Evolutionary conservation across 2,888 invertebrate species (phyloP), one percentile per base, ranked within the genome.

Genomic region (Nowickia ferox): DNA sequence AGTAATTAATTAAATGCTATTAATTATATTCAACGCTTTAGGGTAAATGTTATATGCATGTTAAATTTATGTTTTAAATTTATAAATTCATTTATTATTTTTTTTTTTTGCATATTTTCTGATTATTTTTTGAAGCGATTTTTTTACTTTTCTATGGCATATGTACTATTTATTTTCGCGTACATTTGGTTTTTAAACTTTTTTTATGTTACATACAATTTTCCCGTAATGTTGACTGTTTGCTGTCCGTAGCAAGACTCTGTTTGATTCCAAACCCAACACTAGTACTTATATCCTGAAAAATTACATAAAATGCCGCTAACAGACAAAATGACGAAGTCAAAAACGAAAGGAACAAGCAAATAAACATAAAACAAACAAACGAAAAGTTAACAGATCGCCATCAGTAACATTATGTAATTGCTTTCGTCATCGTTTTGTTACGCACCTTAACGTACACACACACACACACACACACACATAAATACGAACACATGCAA

Each of bases 211-310:
- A 44, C 53, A 9, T 17, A 15, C 11, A 44, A 38, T 30, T 61
- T 59, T 19, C 40, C 17, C 30, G 15, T 44, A 48, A 66, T 83
- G 76, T 86, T 76, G 53, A 61, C 76, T 30, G 38, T 55, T 83
- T 80, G 86, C 79, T 83, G 66, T 76, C 63, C 76, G 79, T 30
- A 80, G 76, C 83, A 83, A 72, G 76, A 86, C 86, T 86, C 75
- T 86, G 83, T 68, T 63, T 46, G 66, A 30, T 48, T 61, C 38
- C 61, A 30, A 22, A 55, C 61, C 46, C 22, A 79, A 79, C 86
- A 76, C 46, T 76, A 40, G 15, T 83, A 72, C 76, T 86, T 86
- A 86, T 86, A 86, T 68, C 46, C 46, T 30, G 1, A 44, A 69
- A 69, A 68, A 17, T 6, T 30, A 30, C 30, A 57, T 42, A 48